A percentile compares a stretch with the other conserved stretches of the same genome.
Evolutionary conservation across 2,888 invertebrate genomes (phyloP).

Genomic region (Tricholauxania praeusta): DNA sequence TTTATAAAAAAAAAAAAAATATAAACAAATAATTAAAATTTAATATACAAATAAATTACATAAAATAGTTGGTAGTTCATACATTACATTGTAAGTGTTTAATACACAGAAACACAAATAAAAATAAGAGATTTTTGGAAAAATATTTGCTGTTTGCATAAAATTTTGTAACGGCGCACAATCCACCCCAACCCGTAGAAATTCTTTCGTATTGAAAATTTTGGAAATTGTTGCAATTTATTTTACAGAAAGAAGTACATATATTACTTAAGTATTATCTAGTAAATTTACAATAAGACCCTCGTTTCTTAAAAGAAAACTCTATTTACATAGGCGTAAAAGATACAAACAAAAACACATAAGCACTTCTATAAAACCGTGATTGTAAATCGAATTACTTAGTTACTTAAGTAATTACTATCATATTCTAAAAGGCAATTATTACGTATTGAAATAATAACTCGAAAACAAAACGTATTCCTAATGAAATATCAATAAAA

Average conservation of each 20-base stretch:
- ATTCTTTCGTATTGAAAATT: background rate
- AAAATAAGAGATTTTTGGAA: constrained; percentile 22
- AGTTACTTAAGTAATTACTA: constrained; percentile 12
- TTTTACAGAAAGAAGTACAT: constrained; percentile 6
- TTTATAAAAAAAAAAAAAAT: constrained; percentile 35
- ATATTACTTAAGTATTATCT: background rate
- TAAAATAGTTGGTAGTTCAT: background rate
- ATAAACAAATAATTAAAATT: constrained; percentile 12
- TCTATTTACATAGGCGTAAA: background rate
- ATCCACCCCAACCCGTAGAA: constrained; percentile 1
- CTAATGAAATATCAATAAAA: constrained; percentile 45
- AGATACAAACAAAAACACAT: background rate
- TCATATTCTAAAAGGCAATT: constrained; percentile 30
- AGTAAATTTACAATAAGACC: constrained; percentile 5
- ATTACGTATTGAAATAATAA: constrained; percentile 18
- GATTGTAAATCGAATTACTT: constrained; percentile 19
- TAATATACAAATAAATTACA: constrained; percentile 14
- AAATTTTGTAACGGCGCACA: constrained; percentile 21
- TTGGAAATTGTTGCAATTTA: constrained; percentile 8
- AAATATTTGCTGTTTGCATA: constrained; percentile 31
- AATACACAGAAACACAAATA: background rate
- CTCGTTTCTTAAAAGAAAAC: background rate
- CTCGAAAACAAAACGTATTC: constrained; percentile 1
- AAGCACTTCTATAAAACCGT: constrained; percentile 6
- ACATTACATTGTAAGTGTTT: constrained; percentile 2